phyloP scores from a whole-genome alignment of 1,140 invertebrate species.

The Lordiphosa stackelbergi region DNA sequence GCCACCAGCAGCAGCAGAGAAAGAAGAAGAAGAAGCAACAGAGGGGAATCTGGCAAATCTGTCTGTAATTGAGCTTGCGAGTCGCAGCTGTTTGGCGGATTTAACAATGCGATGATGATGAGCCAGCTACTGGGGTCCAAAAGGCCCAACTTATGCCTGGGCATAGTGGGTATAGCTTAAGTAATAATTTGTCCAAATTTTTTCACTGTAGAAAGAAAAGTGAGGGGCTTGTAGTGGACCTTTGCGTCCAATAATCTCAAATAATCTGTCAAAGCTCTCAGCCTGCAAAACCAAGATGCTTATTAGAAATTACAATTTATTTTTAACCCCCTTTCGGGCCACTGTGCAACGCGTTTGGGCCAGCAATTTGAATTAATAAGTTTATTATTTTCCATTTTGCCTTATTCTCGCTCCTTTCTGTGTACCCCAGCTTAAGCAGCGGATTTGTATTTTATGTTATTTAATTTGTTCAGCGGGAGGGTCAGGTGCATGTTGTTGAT shows the following conservation, averaged over 20 bases:
- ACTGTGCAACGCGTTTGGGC: constrained; percentile 9
- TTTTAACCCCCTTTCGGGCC: not conserved
- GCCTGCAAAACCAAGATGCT: no score
- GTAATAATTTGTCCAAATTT: no score
- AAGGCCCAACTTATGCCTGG: constrained; percentile 3
- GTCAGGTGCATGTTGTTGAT: not conserved
- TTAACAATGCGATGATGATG: constrained; percentile 57
- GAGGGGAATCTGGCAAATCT: constrained; percentile 17
- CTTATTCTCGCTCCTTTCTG: constrained; percentile 16
- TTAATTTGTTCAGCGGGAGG: constrained; percentile 44
- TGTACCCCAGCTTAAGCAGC: constrained; percentile 21
- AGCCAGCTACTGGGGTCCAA: constrained; percentile 18
- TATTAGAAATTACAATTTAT: no score
- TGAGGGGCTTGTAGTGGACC: no score
- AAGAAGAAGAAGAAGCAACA: constrained; percentile 7
- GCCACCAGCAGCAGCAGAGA: constrained; percentile 11
- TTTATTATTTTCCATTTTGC: constrained; percentile 56
- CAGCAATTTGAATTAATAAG: constrained; percentile 63
- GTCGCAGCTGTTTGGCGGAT: constrained; percentile 44
- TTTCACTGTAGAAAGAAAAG: no score
- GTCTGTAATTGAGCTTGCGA: constrained; percentile 44
- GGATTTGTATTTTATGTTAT: constrained; percentile 69
- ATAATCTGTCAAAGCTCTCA: no score
- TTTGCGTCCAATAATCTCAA: no score
- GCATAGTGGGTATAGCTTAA: not conserved